Base-by-base conservation (phyloP, 2,888 invertebrate genomes). In the Epinotia brunnichana region DNA sequence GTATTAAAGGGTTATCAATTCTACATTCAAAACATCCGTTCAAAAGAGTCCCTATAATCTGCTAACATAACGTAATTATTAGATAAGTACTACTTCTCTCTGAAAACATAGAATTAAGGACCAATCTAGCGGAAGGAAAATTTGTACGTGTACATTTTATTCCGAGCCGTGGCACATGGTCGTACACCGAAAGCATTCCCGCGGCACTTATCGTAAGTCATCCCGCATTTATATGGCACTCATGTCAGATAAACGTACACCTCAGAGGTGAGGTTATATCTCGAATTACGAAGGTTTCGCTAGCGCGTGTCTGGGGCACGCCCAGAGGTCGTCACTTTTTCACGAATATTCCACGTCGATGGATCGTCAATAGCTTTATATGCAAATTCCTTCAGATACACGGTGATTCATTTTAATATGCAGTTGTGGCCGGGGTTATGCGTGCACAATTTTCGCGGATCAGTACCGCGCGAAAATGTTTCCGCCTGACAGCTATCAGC, bases 181-280 rank as follows among this genome's bases (percentile, higher is more conserved):
- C 19, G 48, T 62, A 67, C 39, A 59, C 29, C 48, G 51, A 61
- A 21, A 44, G 67, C 68, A 24, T 69, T 73, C 62, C 60, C 51
- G 53, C 39, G 69, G 68, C 74, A 71, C 71, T 74, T 74, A 74
- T 74, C 71, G 74, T 74, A 71, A 71, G 63, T 74, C 68, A 74
- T 74, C 73, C 72, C 57, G 63, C 63, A 59, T 63, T 67, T 73
- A 69, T 73, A 63, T 51, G 51, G 62, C 67, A 56, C 73, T 59
- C 73, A n/a, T 57, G 63, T 51, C 57, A 63, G 68, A 73, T 68
- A 69, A 68, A 69, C 69, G 73, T 41, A 59, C 63, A 68, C 68
- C 72, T 72, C 57, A 17, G 60, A 61, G 68, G 69, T 56, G 64
- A 17, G 67, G 54, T 57, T 66, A 29, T 70, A 59, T 54, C 62